Evolutionary conservation across 2,797 vertebrate species (phyloP).

Genomic region (Limnodromus scolopaceus): DNA sequence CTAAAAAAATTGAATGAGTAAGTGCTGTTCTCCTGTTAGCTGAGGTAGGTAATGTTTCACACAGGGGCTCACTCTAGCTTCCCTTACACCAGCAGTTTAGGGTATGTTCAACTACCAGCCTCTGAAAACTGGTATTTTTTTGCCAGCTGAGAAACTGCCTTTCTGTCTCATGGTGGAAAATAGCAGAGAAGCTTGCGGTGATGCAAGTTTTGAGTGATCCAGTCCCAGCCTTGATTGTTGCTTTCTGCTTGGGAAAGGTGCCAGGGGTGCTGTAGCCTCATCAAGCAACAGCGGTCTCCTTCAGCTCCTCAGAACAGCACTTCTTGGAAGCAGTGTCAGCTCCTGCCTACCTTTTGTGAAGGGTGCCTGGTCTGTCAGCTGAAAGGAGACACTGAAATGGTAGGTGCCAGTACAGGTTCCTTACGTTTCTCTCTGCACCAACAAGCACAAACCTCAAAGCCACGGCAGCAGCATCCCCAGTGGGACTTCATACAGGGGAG

Average conservation of each 20-base stretch:
- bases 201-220: neutral
- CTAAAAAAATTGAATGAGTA: neutral
- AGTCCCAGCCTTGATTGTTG: neutral
- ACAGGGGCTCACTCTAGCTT: neutral
- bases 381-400: neutral
- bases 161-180: neutral
- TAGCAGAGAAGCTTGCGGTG: neutral
- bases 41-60: neutral
- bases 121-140: neutral
- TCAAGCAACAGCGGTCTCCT: fast-evolving
- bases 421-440: neutral
- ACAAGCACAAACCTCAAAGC: neutral
- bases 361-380: neutral
- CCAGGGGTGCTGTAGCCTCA: neutral
- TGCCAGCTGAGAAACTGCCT: neutral
- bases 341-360: neutral
- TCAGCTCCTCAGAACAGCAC: neutral
- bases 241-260: neutral
- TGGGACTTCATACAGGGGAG: neutral
- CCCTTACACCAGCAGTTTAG: neutral
- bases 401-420: no score
- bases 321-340: neutral
- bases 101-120: neutral
- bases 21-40: neutral
- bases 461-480: neutral